Evolutionary conservation across 1,140 invertebrate species (phyloP).

Genomic region (Trinorchestia longiramus): DNA sequence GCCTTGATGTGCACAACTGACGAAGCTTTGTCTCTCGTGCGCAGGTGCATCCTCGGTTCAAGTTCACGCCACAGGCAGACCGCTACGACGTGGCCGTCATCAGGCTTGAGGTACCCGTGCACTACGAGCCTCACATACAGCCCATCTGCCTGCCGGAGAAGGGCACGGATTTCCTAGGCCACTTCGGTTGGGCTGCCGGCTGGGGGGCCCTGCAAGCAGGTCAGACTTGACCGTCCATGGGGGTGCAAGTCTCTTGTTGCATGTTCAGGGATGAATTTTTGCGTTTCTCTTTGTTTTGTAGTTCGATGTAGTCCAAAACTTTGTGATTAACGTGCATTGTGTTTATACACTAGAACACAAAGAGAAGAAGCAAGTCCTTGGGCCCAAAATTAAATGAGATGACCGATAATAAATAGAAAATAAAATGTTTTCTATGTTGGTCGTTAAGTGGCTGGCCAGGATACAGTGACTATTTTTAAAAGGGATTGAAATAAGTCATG

Average conservation of each 20-base stretch:
- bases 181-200: conserved; percentile 91
- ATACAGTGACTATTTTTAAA: too few relatives aligned
- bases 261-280: neutral
- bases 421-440: neutral
- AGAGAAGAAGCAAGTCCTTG: neutral
- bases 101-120: conserved; percentile 86
- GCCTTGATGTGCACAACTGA: too few relatives aligned
- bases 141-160: conserved; percentile 93
- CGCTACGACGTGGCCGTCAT: conserved; percentile 93
- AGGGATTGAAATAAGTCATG: too few relatives aligned
- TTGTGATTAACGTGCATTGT: neutral
- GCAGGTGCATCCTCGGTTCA: conserved; percentile 88
- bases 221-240: conserved; percentile 57
- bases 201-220: conserved; percentile 91
- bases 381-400: neutral
- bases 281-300: neutral
- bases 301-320: neutral
- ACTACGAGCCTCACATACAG: conserved; percentile 89
- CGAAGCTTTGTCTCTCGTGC: too few relatives aligned
- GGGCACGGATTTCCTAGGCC: conserved; percentile 88
- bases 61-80: conserved; percentile 86
- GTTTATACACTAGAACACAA: neutral
- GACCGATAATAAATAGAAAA: neutral
- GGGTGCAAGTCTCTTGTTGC: neutral
- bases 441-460: neutral